A percentile compares a stretch with the other conserved stretches of the same genome.
phyloP scores from a whole-genome alignment of 1,140 invertebrate genomes.

The Octopus sinensis region DNA sequence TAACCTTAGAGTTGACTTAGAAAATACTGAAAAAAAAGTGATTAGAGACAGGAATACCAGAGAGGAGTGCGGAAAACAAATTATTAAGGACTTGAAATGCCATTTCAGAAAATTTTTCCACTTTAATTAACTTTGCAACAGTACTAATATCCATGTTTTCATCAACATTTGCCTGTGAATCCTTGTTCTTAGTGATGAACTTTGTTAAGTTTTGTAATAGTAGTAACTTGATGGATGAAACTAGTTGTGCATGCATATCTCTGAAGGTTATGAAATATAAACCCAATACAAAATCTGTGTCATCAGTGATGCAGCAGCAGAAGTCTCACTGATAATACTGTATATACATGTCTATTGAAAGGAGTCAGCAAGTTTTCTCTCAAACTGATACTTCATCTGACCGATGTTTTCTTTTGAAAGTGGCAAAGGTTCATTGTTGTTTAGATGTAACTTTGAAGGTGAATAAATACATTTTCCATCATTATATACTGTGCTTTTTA shows the following conservation, averaged over 20 bases:
- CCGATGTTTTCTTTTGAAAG: no score
- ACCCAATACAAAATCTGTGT: constrained; percentile 1
- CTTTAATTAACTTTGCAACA: no score
- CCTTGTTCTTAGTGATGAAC: constrained; percentile 2
- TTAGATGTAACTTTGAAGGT: no score
- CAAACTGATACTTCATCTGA: no score
- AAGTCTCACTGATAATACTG: not conserved
- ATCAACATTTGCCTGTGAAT: not conserved
- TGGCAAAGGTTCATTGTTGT: no score
- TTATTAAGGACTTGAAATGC: not conserved
- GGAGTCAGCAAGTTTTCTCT: no score
- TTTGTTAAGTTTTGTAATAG: constrained; percentile 1
- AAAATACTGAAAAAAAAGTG: not conserved
- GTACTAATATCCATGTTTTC: not conserved
- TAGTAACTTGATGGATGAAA: not conserved
- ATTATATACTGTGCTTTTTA: no score
- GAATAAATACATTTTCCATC: no score
- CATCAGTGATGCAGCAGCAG: not conserved
- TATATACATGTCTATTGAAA: no score
- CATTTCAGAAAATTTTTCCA: no score
- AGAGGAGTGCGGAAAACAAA: not conserved
- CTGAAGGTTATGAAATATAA: not conserved
- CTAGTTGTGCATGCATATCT: not conserved
- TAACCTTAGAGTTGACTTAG: not conserved
- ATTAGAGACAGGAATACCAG: no score